Evolutionary conservation across 2,113 vertebrate species (phyloP).

Genomic region (Vimba vimba): DNA sequence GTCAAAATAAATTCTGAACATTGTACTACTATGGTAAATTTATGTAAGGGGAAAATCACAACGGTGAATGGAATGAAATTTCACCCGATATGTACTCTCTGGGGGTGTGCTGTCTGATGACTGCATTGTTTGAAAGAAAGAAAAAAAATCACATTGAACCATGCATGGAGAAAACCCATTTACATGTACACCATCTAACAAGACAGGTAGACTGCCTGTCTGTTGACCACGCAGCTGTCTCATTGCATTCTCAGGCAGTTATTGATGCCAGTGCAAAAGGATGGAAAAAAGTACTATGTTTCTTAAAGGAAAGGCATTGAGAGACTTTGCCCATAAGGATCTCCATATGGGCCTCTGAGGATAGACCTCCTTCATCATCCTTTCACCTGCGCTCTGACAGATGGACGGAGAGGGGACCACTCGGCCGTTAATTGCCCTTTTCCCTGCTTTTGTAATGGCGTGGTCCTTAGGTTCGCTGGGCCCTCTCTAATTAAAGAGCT

Average conservation of each 20-base stretch:
- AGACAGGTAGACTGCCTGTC: slow-evolving; percentile 49
- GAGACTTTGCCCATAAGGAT: slow-evolving; percentile 59
- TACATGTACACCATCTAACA: slow-evolving; percentile 53
- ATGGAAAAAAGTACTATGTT: slow-evolving; percentile 50
- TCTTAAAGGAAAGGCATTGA: slow-evolving; percentile 52
- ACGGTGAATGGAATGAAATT: not conserved
- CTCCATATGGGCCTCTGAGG: slow-evolving; percentile 59
- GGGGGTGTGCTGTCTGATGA: not conserved
- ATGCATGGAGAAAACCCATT: slow-evolving; percentile 33
- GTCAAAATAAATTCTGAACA: not conserved
- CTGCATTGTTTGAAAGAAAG: not conserved
- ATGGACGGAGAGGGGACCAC: slow-evolving; percentile 70
- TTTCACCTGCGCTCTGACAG: slow-evolving; percentile 79
- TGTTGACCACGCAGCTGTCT: slow-evolving; percentile 48
- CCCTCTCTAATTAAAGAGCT: slow-evolving; percentile 83
- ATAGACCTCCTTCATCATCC: slow-evolving; percentile 61
- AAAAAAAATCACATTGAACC: slow-evolving; percentile 22
- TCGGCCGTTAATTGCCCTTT: slow-evolving; percentile 83
- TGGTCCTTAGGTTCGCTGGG: slow-evolving; percentile 78
- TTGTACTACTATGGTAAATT: not conserved
- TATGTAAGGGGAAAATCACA: not conserved
- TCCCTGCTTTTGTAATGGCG: slow-evolving; percentile 68
- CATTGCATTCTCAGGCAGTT: slow-evolving; percentile 58
- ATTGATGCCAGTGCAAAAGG: slow-evolving; percentile 52
- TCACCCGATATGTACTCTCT: not conserved